Evolutionary conservation across 2,113 vertebrate genomes (phyloP).

Genomic region (Cervus canadensis): DNA sequence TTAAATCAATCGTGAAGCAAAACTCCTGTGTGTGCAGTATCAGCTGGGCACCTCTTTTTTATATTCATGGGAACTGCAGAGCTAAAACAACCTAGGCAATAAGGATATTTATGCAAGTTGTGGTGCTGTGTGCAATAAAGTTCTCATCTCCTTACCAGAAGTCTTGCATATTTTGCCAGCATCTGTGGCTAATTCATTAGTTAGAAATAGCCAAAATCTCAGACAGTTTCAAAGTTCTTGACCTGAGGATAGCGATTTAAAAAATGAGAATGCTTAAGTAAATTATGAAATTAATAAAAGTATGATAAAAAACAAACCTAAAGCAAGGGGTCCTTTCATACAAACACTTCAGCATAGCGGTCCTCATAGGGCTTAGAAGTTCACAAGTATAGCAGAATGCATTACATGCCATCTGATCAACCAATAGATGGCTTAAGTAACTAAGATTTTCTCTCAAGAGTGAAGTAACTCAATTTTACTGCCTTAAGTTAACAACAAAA

Average conservation of each 20-base stretch:
- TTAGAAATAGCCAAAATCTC: background rate
- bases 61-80: fast-evolving
- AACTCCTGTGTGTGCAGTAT: background rate
- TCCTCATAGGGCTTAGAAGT: background rate
- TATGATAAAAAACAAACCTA: background rate
- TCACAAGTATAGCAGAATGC: background rate
- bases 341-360: background rate
- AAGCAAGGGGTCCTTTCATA: background rate
- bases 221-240: background rate
- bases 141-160: background rate
- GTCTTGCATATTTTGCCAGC: background rate
- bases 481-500: background rate
- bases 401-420: background rate
- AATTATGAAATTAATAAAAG: background rate
- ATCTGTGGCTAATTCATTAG: background rate
- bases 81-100: background rate
- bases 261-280: background rate
- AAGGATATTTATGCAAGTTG: background rate
- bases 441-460: background rate
- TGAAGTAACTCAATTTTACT: background rate
- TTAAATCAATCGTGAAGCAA: background rate
- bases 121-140: too few relatives aligned
- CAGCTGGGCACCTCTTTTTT: background rate
- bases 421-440: background rate
- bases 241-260: background rate